Evolutionary conservation across 1,140 invertebrate genomes (phyloP), one percentile per base, ranked within the genome.

Genomic region (Heliconius hewitsoni): DNA sequence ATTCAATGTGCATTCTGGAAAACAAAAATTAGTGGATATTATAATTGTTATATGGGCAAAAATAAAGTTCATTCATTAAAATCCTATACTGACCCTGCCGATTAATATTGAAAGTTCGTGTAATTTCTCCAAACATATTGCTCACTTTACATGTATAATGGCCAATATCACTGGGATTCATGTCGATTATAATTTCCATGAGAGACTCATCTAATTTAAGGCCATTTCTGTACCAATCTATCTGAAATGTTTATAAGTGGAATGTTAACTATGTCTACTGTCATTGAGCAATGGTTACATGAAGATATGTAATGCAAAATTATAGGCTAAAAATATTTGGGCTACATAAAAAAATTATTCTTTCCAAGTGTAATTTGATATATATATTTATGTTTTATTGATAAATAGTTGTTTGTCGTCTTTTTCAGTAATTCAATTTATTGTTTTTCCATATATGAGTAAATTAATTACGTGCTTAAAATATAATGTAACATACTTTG

Each of bases 121-220:
- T 79, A 6, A 89, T 88, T 52, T 37, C 81, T 16, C 89, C 90
- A 74, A 82, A 86, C 5, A 71, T 71, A 74, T 91, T 91, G n/a
- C 46, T 80, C 1, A 90, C 83, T 39, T 80, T 73, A 73, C 90
- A 91, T 2, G 71, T 78, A 39, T 87, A 91, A 11, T 71, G 73
- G 57, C 88, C 89, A 34, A 82, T 78, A 50, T 84, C 74, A n/a
- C 72, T 73, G 11, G n/a, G 8, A 60, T 34, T 78, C 85, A 87
- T 87, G 11, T 66, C 46, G 18, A 86, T 66, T 16, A 57, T 55
- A n/a, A 83, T 70, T 71, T 18, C 30, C 77, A 79, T 78, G 27
- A 74, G 39, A 16, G 80, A 76, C n/a, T 79, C 30, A 8, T 80
- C 60, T 34, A 88, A 73, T 57, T 42, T 16, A 27, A 66, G 71